A percentile compares a stretch with the other conserved stretches of the same genome.
These are phyloP conservation scores for Sicus ferrugineus DNA, from an alignment of 2,888 invertebrate species.

Conservation along the genomic window DNA sequence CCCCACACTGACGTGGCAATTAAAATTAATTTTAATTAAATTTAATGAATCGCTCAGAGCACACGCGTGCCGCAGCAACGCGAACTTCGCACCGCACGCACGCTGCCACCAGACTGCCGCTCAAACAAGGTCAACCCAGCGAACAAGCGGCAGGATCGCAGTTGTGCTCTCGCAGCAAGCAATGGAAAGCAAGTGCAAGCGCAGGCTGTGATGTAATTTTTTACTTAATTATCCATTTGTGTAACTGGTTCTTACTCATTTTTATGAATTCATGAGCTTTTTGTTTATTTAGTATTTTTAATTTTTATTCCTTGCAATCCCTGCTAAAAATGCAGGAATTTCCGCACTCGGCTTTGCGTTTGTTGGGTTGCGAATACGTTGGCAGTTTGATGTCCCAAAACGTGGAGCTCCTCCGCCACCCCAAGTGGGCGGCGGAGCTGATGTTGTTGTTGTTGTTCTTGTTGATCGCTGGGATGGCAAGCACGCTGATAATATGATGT, in stretches of 20 bases:
- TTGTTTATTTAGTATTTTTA: no score
- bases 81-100: background rate
- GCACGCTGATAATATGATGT: no score
- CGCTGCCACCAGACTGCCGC: background rate
- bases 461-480: no score
- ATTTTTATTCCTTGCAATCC: no score
- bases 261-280: no score
- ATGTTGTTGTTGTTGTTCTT: background rate
- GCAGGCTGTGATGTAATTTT: no score
- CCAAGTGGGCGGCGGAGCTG: background rate
- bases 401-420: background rate
- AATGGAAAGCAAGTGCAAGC: no score
- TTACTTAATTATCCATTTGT: no score
- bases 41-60: background rate
- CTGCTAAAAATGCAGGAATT: no score
- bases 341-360: background rate
- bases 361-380: background rate
- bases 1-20: background rate
- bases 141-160: background rate
- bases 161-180: no score
- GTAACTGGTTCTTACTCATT: no score
- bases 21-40: slow-evolving; percentile 18
- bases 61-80: background rate
- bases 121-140: background rate
- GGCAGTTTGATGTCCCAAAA: no score